These are phyloP conservation scores for Hylaeus volcanicus DNA, from an alignment of 1,140 invertebrate species.

Conservation along the genomic window DNA sequence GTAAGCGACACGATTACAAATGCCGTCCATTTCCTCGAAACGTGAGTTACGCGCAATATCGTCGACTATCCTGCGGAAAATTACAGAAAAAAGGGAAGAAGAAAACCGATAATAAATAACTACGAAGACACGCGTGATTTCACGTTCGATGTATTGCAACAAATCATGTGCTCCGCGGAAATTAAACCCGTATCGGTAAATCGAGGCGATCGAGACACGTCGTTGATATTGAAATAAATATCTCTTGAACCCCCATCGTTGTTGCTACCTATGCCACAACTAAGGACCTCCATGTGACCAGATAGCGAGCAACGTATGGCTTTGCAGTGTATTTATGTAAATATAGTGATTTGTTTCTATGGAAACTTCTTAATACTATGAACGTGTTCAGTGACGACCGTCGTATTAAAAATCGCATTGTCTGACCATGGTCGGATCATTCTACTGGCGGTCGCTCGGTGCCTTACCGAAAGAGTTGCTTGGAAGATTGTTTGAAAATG, in stretches of 20 bases:
- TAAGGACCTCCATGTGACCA: not conserved
- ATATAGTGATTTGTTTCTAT: too few relatives aligned
- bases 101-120: conserved; percentile 35
- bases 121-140: conserved; percentile 1
- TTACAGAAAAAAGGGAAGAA: not conserved
- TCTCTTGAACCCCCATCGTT: not conserved
- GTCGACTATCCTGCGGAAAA: conserved; percentile 21
- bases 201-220: conserved; percentile 11
- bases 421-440: too few relatives aligned
- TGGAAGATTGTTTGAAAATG: too few relatives aligned
- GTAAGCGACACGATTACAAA: not conserved
- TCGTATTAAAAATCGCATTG: too few relatives aligned
- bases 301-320: not conserved
- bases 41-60: conserved; percentile 32
- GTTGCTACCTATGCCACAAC: not conserved
- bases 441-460: too few relatives aligned
- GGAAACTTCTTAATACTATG: too few relatives aligned
- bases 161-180: conserved; percentile 20
- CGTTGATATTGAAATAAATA: conserved; percentile 23
- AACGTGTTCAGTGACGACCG: too few relatives aligned
- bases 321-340: too few relatives aligned
- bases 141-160: conserved; percentile 17
- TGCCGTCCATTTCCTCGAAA: conserved; percentile 11
- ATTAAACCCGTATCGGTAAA: conserved; percentile 7
- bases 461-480: too few relatives aligned